Percentiles rank a stretch among this genome's conserved stretches.
Conservation (phyloP, 2,113 vertebrate genomes). For the Myotis yumanensis region DNA sequence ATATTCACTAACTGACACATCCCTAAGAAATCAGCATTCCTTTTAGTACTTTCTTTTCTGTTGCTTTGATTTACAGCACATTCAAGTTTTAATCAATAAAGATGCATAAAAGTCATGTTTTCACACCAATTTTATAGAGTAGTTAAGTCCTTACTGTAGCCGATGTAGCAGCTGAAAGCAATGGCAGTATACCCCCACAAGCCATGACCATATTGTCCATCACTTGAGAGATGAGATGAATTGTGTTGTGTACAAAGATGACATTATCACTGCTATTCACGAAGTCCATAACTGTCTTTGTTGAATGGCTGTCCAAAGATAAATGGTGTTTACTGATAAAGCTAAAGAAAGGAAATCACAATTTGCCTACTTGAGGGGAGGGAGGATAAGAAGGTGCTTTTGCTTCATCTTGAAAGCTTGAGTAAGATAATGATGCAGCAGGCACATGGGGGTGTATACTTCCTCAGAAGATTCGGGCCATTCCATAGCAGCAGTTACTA, state of each 20-base stretch:
- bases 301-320: constrained; percentile 91
- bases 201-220: constrained; percentile 99
- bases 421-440: neutral
- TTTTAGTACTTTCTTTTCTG: neutral
- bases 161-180: constrained; percentile 97
- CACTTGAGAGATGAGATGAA: constrained; percentile 98
- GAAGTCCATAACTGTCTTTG: constrained; percentile 98
- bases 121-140: constrained; percentile 54
- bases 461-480: constrained; percentile 11
- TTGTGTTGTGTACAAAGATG: constrained; percentile 98
- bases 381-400: constrained; percentile 25
- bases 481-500: neutral
- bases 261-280: constrained; percentile 98
- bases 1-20: neutral
- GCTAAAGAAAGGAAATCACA: constrained; percentile 63
- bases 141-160: constrained; percentile 90
- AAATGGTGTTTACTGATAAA: constrained; percentile 74
- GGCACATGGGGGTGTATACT: neutral
- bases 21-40: constrained; percentile 2
- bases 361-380: constrained; percentile 53
- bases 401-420: constrained; percentile 53
- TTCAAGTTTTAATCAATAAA: constrained; percentile 35
- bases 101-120: constrained; percentile 15
- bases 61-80: neutral
- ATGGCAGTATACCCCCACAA: constrained; percentile 96